Evolutionary conservation across 2,797 vertebrate genomes (phyloP).

Genomic region (Bryconaethiops microstoma): DNA sequence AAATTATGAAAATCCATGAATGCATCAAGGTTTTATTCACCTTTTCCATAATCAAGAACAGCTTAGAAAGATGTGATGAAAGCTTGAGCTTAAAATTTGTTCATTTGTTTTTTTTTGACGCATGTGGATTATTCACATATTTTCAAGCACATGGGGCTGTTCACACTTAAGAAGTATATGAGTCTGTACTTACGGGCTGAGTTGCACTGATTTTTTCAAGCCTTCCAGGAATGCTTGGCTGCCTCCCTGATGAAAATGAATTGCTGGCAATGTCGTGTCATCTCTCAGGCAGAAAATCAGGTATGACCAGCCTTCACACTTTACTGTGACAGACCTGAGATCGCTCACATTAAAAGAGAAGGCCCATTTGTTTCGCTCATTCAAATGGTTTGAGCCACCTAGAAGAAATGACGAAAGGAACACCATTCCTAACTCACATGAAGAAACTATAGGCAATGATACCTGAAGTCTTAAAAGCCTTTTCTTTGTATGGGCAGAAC

Average conservation of each 20-base stretch:
- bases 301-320: conserved; percentile 89
- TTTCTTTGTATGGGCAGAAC: background rate
- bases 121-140: too few species aligned
- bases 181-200: conserved; percentile 87
- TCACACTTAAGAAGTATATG: background rate
- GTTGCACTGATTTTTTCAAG: conserved; percentile 85
- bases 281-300: conserved; percentile 89
- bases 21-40: too few species aligned
- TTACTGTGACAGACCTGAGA: conserved; percentile 87
- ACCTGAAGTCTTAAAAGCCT: background rate
- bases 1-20: too few species aligned
- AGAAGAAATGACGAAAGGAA: conserved; percentile 63
- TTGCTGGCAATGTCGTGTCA: conserved; percentile 78
- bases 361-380: conserved; percentile 87
- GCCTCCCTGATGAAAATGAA: conserved; percentile 94
- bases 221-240: conserved; percentile 85
- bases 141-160: too few species aligned
- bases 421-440: background rate
- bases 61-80: too few species aligned
- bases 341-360: conserved; percentile 89
- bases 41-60: too few species aligned
- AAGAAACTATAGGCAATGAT: background rate
- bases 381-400: conserved; percentile 83
- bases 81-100: too few species aligned
- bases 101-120: background rate